Percentiles rank a stretch among this genome's conserved stretches.
phyloP scores from a whole-genome alignment of 2,797 vertebrate genomes.

The Melanotaenia parkinsoni region DNA sequence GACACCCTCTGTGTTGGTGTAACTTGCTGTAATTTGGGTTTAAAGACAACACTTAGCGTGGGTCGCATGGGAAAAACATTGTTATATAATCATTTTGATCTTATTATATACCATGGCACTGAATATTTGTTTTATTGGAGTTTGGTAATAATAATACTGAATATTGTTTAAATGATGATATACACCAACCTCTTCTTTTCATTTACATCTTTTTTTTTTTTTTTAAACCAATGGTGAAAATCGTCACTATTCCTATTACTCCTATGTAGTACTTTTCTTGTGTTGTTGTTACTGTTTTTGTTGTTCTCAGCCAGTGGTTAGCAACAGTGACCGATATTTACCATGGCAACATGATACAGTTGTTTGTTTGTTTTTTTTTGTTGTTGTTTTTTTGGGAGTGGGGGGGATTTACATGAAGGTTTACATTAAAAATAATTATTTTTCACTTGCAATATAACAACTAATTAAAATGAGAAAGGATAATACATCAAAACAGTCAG shows the following conservation, averaged over 20 bases:
- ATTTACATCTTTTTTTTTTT: background rate
- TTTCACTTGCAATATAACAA: no score
- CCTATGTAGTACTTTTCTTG: background rate
- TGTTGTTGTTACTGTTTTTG: constrained; percentile 4
- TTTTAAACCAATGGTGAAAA: background rate
- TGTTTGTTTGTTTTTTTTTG: background rate
- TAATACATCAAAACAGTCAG: no score
- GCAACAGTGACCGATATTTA: background rate
- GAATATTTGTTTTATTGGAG: background rate
- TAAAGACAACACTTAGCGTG: constrained; percentile 30
- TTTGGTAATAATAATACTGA: background rate
- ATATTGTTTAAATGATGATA: background rate
- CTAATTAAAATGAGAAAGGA: no score
- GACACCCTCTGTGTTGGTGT: constrained; percentile 27
- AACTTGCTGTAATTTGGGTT: constrained; percentile 33
- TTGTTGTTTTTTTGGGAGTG: no score
- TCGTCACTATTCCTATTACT: constrained; percentile 2
- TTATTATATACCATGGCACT: constrained; percentile 24
- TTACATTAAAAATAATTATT: no score
- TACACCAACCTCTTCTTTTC: background rate
- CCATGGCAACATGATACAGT: constrained; percentile 7
- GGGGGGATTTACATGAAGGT: no score
- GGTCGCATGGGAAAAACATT: constrained; percentile 13
- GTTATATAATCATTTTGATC: constrained; percentile 21
- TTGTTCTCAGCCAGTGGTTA: background rate